A percentile compares a stretch with the other conserved stretches of the same genome.
Evolutionary conservation across 2,797 vertebrate genomes (phyloP).

Genomic region (Argentina silus): DNA sequence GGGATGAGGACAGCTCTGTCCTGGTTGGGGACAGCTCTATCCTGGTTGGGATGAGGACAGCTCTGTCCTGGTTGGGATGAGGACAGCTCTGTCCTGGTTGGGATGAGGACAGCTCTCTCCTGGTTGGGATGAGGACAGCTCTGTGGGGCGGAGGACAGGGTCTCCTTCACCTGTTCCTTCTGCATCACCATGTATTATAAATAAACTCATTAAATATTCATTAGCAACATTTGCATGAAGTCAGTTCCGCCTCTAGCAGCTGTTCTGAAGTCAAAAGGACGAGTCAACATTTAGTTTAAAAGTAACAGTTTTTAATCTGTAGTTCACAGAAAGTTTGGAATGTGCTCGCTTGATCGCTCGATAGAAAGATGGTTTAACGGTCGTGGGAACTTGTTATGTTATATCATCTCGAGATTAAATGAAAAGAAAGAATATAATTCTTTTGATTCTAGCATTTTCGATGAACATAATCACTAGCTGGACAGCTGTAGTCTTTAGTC

Average conservation of each 20-base stretch:
- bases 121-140: neutral
- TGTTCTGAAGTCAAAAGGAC: neutral
- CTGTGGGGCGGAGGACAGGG: neutral
- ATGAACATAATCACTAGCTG: no score
- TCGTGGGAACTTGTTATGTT: no score
- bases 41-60: no score
- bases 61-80: neutral
- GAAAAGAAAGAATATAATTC: conserved; percentile 48
- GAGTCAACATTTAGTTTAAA: neutral
- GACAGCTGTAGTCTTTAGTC: no score
- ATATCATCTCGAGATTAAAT: conserved; percentile 6
- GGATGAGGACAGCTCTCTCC: neutral
- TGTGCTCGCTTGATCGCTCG: no score
- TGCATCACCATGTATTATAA: neutral
- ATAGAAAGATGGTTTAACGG: no score
- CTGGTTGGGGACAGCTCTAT: no score
- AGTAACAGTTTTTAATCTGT: neutral
- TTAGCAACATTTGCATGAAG: neutral
- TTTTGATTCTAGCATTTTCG: no score
- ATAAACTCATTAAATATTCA: neutral
- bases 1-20: no score
- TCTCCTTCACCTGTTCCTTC: neutral
- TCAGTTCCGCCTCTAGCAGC: neutral
- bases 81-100: no score
- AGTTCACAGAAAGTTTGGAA: neutral